Evolutionary conservation across 35 echinoderm and acorn worm species (phyloP), one percentile per base, ranked within the genome.

Genomic region (Amphiura filiformis): DNA sequence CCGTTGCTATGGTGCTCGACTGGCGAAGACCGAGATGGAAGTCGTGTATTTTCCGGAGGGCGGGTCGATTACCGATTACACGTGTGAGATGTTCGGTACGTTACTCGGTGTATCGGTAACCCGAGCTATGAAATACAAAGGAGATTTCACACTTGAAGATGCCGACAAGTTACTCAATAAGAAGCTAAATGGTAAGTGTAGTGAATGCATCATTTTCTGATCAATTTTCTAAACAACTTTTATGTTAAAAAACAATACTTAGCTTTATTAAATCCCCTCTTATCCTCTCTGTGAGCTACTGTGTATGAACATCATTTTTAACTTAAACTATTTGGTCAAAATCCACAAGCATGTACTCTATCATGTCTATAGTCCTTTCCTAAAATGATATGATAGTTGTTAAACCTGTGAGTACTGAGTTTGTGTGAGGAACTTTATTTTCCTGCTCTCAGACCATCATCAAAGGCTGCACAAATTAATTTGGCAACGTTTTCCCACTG

Each of bases 21-120:
- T 98, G 61, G 65, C 92, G 75, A 98, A 94, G 84, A 98, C 96
- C 2, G 96, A 98, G 64, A 98, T 92, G 90, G 96, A 98, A 39
- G 87, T 98, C 0, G 61, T 36, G 13, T 98, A 98, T 52, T 98
- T 94, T 77, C 96, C 96, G 13, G 57, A 90, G 13, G 96, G 96
- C 30, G 96, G 96, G 17, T 94, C 96, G 30, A 98, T 98, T 61
- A 93, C 91, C 14, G 96, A 98, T 39, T 98, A 94, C 84, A 92
- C 92, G 26, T 98, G 96, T 38, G 76, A 79, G 75, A 65, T 98
- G 65, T 90, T 92, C 56, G 78, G 89, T 20, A 92, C 81, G 81
- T 94, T 56, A 44, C 84, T 98, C 18, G 96, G 96, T 34, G 96
- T 98, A 70, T 98, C 96, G 0, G 96, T 98, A 32, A 98, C 96